Evolutionary conservation across 2,797 vertebrate species (phyloP).

Genomic region (Phylloscopus collybita): DNA sequence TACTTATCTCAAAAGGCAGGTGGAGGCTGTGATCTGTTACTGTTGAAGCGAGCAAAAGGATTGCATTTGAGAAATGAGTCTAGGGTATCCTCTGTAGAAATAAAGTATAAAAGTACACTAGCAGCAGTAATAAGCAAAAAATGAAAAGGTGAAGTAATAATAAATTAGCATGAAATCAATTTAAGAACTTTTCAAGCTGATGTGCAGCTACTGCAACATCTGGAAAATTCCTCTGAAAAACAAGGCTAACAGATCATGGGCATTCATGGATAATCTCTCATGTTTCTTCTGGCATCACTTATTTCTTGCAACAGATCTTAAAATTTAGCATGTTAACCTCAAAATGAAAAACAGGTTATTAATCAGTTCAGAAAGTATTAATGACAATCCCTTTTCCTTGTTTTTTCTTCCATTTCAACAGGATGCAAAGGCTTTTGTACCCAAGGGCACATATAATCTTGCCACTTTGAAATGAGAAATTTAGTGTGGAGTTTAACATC

Average conservation of each 20-base stretch:
- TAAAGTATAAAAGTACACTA: neutral
- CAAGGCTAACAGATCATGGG: neutral
- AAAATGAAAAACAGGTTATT: neutral
- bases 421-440: neutral
- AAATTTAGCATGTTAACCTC: neutral
- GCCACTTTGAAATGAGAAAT: neutral
- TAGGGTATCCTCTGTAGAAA: neutral
- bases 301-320: neutral
- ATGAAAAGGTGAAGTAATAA: neutral
- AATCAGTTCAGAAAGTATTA: neutral
- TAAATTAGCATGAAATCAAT: neutral
- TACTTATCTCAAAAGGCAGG: neutral
- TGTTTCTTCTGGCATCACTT: neutral
- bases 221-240: slow-evolving; percentile 8
- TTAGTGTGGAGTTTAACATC: neutral
- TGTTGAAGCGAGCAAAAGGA: neutral
- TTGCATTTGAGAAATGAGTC: neutral
- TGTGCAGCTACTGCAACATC: neutral
- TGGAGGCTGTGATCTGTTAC: neutral
- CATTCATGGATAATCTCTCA: neutral
- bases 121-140: neutral
- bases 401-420: neutral
- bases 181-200: neutral
- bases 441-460: neutral
- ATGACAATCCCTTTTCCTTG: neutral